These are phyloP conservation scores for Drosophila suboccidentalis DNA, from an alignment of 2,888 invertebrate species.

Conservation along the genomic window DNA sequence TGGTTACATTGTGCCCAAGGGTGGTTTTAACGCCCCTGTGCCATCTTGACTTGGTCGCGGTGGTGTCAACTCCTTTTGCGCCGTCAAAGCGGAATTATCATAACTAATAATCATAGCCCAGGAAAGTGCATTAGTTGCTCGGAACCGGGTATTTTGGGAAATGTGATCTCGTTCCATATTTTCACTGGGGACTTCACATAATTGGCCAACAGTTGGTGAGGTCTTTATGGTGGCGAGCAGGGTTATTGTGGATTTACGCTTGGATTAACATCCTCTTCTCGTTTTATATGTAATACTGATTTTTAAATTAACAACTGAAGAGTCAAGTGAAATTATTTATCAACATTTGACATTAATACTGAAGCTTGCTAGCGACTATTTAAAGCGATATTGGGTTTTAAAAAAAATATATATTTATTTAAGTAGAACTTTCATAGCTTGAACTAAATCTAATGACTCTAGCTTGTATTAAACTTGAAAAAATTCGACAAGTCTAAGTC, in stretches of 20 bases:
- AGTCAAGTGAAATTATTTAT: slow-evolving; percentile 31
- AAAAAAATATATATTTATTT: too few relatives aligned
- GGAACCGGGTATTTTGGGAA: slow-evolving; percentile 39
- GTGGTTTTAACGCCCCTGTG: slow-evolving; percentile 47
- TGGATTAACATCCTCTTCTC: slow-evolving; percentile 45
- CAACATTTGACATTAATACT: not conserved
- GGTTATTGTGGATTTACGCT: slow-evolving; percentile 49
- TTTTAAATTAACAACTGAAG: slow-evolving; percentile 30
- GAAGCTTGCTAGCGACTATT: too few relatives aligned
- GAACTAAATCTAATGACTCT: too few relatives aligned
- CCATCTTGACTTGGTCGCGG: slow-evolving; percentile 47
- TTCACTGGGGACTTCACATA: slow-evolving; percentile 74
- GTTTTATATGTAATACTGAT: slow-evolving; percentile 21
- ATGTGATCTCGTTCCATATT: slow-evolving; percentile 48
- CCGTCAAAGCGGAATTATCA: slow-evolving; percentile 75
- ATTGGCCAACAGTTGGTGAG: slow-evolving; percentile 60
- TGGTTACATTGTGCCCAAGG: slow-evolving; percentile 51
- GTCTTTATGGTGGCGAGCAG: slow-evolving; percentile 59
- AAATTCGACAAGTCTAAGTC: too few relatives aligned
- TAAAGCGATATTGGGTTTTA: too few relatives aligned
- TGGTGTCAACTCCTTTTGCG: slow-evolving; percentile 74
- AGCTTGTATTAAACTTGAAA: too few relatives aligned
- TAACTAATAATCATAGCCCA: slow-evolving; percentile 78
- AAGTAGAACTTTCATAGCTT: too few relatives aligned
- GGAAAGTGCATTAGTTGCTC: slow-evolving; percentile 58